phyloP scores from a whole-genome alignment of 1,140 invertebrate genomes.

The Scaptomyza hsui region DNA sequence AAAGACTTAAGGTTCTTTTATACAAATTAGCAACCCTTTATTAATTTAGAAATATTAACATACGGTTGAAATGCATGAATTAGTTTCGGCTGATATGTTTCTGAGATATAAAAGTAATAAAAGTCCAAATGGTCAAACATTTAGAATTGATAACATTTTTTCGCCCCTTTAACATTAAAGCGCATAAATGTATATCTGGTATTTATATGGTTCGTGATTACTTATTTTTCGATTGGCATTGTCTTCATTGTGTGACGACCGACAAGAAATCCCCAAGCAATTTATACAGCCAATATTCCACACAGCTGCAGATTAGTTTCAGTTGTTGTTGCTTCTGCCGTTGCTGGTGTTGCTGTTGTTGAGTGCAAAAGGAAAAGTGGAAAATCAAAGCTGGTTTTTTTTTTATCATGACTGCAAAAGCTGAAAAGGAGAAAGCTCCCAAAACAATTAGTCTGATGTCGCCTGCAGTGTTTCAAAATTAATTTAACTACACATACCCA shows the following conservation, averaged over 20 bases:
- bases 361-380: slow-evolving; percentile 51
- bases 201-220: neutral
- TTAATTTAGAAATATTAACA: too few species aligned
- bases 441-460: slow-evolving; percentile 59
- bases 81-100: neutral
- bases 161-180: neutral
- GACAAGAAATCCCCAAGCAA: slow-evolving; percentile 60
- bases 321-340: slow-evolving; percentile 21
- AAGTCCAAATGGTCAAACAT: neutral
- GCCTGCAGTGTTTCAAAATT: slow-evolving; percentile 55
- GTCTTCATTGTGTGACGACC: slow-evolving; percentile 31
- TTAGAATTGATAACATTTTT: neutral
- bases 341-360: slow-evolving; percentile 12
- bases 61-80: too few species aligned
- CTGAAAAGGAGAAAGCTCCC: slow-evolving; percentile 53
- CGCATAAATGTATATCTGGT: neutral
- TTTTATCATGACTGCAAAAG: slow-evolving; percentile 38
- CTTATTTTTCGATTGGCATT: slow-evolving; percentile 45
- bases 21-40: too few species aligned
- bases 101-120: neutral
- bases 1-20: too few species aligned
- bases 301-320: slow-evolving; percentile 58
- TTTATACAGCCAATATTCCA: slow-evolving; percentile 58
- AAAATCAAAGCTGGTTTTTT: slow-evolving; percentile 63
- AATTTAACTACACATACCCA: slow-evolving; percentile 32